Evolutionary conservation across 1,140 invertebrate species (phyloP).

Genomic region (Calephelis virginiensis): DNA sequence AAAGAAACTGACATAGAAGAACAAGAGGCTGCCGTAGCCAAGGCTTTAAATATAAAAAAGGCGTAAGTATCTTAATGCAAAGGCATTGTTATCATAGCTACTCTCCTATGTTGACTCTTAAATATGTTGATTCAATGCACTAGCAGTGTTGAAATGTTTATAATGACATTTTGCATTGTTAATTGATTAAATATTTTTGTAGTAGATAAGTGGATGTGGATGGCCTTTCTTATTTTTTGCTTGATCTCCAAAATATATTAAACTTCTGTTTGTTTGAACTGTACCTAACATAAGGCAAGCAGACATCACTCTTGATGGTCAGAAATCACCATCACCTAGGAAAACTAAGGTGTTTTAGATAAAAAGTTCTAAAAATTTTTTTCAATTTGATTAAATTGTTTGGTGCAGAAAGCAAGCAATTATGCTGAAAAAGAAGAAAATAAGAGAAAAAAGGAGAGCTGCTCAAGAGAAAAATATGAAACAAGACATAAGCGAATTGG

Average conservation of each 20-base stretch:
- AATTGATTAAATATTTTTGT: no score
- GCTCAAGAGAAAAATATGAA: constrained; percentile 62
- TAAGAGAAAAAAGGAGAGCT: constrained; percentile 52
- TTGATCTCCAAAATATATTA: neutral
- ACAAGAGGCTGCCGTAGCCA: constrained; percentile 28
- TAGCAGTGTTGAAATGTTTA: no score
- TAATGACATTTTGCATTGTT: no score
- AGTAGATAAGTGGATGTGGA: no score
- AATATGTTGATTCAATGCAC: no score
- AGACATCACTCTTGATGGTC: no score
- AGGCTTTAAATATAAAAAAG: constrained; percentile 58
- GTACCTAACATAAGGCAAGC: no score
- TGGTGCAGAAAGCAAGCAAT: constrained; percentile 47
- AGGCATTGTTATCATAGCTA: neutral
- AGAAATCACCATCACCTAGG: no score
- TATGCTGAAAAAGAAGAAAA: constrained; percentile 56
- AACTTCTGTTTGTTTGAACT: no score
- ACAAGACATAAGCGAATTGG: constrained; percentile 48
- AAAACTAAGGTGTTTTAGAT: no score
- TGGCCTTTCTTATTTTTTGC: neutral
- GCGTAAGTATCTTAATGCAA: constrained; percentile 47
- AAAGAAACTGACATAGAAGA: constrained; percentile 42
- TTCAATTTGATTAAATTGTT: neutral
- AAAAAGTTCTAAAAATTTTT: no score
- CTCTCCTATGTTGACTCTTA: neutral